Percentiles rank a stretch among this genome's conserved stretches.
Evolutionary conservation across 2,797 vertebrate species (phyloP).

Genomic region (Sebastes trivittatus): DNA sequence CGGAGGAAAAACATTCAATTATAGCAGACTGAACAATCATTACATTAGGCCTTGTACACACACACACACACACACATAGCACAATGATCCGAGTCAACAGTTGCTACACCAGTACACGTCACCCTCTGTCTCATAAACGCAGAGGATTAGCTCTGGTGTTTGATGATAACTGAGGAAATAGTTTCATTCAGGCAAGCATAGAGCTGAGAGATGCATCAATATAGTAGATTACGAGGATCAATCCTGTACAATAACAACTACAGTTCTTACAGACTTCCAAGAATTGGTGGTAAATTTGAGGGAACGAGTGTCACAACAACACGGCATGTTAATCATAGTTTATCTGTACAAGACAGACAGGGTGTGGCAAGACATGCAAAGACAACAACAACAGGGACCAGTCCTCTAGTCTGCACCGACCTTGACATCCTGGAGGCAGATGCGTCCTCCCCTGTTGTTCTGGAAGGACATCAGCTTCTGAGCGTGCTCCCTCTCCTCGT

Average conservation of each 20-base stretch:
- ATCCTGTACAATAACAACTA: not conserved
- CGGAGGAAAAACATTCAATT: not conserved
- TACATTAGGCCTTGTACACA: not conserved
- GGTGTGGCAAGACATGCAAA: not conserved
- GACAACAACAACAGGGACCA: no score
- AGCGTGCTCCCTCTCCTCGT: constrained; percentile 79
- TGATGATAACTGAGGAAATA: not conserved
- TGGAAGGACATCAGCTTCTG: constrained; percentile 82
- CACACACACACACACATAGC: not conserved
- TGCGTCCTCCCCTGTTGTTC: constrained; percentile 81
- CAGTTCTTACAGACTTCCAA: not conserved
- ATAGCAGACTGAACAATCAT: not conserved
- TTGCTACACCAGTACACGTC: not conserved
- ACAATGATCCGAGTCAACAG: no score
- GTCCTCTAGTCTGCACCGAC: constrained; percentile 14
- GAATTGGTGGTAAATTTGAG: no score
- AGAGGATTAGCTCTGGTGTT: not conserved
- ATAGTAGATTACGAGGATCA: not conserved
- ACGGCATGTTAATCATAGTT: not conserved
- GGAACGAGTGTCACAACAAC: not conserved
- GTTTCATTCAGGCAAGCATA: not conserved
- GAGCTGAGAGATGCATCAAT: no score
- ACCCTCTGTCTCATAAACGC: not conserved
- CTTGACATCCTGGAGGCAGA: constrained; percentile 81
- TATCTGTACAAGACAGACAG: not conserved